Conservation (phyloP, 2,113 vertebrate species). For the Nesospiza acunhae region DNA sequence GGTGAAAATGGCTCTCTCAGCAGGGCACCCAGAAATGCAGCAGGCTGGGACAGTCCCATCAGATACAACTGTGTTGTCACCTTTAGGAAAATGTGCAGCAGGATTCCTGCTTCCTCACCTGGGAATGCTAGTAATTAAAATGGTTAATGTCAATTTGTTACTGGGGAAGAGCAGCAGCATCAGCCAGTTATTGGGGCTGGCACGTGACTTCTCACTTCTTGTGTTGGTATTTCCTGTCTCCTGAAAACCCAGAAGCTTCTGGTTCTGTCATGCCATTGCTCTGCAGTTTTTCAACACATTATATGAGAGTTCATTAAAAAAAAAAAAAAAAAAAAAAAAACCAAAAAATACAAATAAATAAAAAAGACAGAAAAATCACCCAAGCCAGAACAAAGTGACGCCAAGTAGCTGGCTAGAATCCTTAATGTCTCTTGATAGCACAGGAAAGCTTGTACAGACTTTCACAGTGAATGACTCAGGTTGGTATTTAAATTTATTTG, state of each 20-base stretch:
- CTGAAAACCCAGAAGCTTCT: neutral
- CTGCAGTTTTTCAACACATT: neutral
- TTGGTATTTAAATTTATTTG: constrained; percentile 70
- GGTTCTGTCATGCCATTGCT: neutral
- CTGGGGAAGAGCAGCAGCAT: neutral
- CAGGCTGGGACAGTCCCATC: neutral
- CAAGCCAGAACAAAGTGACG: neutral
- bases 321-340: neutral
- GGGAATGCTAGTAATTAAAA: neutral
- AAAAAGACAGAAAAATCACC: neutral
- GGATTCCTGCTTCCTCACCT: neutral
- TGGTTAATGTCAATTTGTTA: neutral
- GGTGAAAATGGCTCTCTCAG: neutral
- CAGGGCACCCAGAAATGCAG: neutral
- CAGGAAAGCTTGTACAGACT: constrained; percentile 31
- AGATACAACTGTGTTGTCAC: neutral
- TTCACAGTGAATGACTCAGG: constrained; percentile 66
- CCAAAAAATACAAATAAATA: neutral
- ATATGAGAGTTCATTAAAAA: constrained; percentile 7
- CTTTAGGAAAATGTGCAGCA: neutral
- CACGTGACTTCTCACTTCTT: neutral
- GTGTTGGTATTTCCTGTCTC: neutral
- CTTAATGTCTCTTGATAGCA: constrained; percentile 38
- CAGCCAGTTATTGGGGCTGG: neutral
- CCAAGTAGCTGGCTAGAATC: neutral